Evolutionary conservation across 2,113 vertebrate species (phyloP).

Genomic region (Siniperca chuatsi): DNA sequence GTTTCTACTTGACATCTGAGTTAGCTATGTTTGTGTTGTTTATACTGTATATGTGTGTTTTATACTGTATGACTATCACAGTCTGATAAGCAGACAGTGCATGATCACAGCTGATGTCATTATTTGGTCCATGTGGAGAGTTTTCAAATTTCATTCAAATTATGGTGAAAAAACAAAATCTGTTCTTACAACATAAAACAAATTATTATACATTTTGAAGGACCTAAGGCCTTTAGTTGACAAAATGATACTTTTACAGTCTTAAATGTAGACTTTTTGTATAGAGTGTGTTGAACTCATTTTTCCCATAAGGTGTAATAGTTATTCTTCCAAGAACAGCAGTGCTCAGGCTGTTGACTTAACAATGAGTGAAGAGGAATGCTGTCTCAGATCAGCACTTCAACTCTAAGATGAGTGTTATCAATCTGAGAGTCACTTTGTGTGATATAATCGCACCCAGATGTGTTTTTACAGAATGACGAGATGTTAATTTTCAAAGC

Average conservation of each 20-base stretch:
- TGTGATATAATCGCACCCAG: conserved; percentile 24
- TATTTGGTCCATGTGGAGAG: not conserved
- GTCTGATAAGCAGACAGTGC: not conserved
- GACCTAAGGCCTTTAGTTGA: not conserved
- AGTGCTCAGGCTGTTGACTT: not conserved
- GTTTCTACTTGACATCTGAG: not conserved
- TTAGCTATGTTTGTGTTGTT: not conserved
- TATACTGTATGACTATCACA: not conserved
- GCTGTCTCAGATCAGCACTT: conserved; percentile 20
- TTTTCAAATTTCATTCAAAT: not conserved
- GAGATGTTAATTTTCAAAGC: conserved; percentile 19
- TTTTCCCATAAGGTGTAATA: not conserved
- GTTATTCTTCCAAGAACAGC: conserved; percentile 9
- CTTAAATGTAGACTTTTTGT: not conserved
- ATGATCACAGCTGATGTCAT: not conserved
- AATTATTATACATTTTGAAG: not conserved
- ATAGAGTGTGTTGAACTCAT: not conserved
- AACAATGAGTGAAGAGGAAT: not conserved
- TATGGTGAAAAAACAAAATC: not conserved
- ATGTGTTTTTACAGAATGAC: conserved; percentile 42
- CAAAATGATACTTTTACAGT: not conserved
- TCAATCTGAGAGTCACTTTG: conserved; percentile 1
- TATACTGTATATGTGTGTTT: not conserved
- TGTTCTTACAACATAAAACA: not conserved
- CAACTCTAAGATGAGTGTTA: conserved; percentile 2